phyloP scores from a whole-genome alignment of 2,888 invertebrate genomes.

The Rhogogaster chlorosoma region DNA sequence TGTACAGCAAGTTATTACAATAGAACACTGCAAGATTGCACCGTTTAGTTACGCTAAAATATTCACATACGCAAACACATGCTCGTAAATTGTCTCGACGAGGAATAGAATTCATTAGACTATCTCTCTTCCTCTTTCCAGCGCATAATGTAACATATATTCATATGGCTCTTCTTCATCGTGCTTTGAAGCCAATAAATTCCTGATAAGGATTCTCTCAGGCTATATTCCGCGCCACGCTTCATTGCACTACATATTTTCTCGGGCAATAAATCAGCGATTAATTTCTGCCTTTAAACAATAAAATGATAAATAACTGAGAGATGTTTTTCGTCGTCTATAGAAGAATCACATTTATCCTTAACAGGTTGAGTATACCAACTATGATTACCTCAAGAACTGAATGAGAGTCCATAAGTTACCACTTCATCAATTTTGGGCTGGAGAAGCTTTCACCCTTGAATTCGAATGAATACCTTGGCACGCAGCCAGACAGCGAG shows the following conservation, averaged over 20 bases:
- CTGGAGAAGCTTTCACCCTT: conserved; percentile 69
- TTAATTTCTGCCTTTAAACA: background rate
- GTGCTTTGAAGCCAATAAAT: background rate
- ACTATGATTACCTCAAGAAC: background rate
- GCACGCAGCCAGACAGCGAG: conserved; percentile 76
- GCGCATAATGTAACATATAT: background rate
- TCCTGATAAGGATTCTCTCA: background rate
- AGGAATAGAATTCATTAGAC: conserved; percentile 38
- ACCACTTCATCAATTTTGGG: conserved; percentile 69
- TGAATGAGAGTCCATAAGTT: conserved; percentile 68
- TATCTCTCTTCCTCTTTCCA: background rate
- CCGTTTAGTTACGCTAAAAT: conserved; percentile 15
- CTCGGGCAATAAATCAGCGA: background rate
- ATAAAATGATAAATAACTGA: background rate
- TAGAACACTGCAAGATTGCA: conserved; percentile 31
- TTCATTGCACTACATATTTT: background rate
- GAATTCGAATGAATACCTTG: conserved; percentile 73
- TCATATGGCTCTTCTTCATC: background rate
- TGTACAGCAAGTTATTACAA: background rate
- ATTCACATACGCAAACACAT: conserved; percentile 13
- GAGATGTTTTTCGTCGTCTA: background rate
- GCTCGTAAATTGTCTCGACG: conserved; percentile 32
- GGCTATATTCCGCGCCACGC: background rate
- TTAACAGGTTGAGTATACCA: background rate
- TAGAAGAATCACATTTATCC: background rate